Conservation (phyloP, 2,113 vertebrate genomes). For the Solenodon paradoxus region DNA sequence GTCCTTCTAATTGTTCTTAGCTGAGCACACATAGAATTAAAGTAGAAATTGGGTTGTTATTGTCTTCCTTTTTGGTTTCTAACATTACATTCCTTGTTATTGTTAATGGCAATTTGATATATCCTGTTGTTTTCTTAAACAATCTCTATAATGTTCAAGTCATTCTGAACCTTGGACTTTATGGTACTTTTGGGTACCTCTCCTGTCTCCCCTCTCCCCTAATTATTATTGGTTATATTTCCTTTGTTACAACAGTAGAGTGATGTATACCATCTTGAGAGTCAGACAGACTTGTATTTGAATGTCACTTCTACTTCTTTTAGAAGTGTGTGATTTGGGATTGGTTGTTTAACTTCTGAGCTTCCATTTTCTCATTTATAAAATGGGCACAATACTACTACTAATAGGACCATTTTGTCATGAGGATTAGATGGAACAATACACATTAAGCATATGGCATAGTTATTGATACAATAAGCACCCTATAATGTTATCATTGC, state of each 20-base stretch:
- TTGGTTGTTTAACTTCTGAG: conserved; percentile 34
- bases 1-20: conserved; percentile 36
- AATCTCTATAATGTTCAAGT: background rate
- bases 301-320: background rate
- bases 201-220: background rate
- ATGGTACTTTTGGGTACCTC: conserved; percentile 1
- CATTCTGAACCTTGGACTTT: conserved; percentile 14
- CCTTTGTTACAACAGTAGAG: background rate
- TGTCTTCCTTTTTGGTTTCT: background rate
- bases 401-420: background rate
- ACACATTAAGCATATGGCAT: background rate
- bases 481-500: background rate
- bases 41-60: background rate
- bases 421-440: conserved; percentile 16
- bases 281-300: background rate
- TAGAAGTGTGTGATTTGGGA: conserved; percentile 2
- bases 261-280: background rate
- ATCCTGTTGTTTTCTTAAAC: background rate
- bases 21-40: conserved; percentile 6
- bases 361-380: background rate
- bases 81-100: background rate
- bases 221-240: background rate
- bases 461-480: background rate
- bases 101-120: conserved; percentile 14
- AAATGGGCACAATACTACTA: background rate